phyloP scores from a whole-genome alignment of 2,888 invertebrate genomes.

The Hylaea fasciaria region DNA sequence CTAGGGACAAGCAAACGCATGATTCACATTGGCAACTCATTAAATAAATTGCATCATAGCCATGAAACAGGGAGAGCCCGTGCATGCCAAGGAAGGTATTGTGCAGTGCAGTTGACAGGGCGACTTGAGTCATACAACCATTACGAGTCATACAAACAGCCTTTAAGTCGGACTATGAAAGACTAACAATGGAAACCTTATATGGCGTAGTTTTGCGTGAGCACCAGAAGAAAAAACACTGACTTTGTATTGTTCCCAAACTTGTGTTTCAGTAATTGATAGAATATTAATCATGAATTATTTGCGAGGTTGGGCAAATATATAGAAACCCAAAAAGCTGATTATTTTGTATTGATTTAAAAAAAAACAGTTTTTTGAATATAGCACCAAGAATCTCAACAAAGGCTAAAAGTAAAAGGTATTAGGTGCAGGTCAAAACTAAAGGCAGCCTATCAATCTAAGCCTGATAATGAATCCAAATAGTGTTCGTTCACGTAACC shows the following conservation, averaged over 20 bases:
- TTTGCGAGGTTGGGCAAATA: too few species aligned
- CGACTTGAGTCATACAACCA: constrained; percentile 11
- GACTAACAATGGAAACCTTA: neutral
- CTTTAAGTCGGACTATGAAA: constrained; percentile 7
- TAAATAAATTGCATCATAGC: constrained; percentile 21
- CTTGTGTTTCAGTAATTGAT: too few species aligned
- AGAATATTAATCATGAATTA: too few species aligned
- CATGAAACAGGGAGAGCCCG: constrained; percentile 1
- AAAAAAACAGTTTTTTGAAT: too few species aligned
- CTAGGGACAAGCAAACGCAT: too few species aligned
- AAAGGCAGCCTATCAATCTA: constrained; percentile 9
- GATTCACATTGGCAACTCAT: neutral
- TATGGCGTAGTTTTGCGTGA: constrained; percentile 1
- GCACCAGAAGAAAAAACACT: too few species aligned
- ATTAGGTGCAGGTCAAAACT: constrained; percentile 3
- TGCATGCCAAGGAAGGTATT: constrained; percentile 14
- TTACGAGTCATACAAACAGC: neutral
- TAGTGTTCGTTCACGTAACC: constrained; percentile 4
- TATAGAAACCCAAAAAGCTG: too few species aligned
- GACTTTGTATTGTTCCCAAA: too few species aligned
- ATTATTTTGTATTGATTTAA: too few species aligned
- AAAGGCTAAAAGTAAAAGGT: too few species aligned
- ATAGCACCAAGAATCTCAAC: too few species aligned
- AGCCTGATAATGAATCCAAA: constrained; percentile 4
- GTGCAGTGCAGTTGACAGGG: constrained; percentile 4